phyloP scores from a whole-genome alignment of 92 coral and sea anemone genomes.

The Actinernus sp. region DNA sequence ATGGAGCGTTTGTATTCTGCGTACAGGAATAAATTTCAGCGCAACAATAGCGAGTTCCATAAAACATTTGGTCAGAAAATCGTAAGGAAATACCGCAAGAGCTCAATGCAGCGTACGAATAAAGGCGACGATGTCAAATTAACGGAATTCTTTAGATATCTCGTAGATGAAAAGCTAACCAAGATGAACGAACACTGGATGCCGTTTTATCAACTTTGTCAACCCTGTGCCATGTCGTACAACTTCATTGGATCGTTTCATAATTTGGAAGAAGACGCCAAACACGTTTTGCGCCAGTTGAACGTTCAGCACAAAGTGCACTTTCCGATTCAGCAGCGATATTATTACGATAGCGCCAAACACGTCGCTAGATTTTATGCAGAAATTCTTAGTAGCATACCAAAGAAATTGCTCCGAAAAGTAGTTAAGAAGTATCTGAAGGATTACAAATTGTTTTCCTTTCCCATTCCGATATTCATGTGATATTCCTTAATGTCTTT shows the following conservation, averaged over 20 bases:
- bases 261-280: constrained; percentile 57
- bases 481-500: no score
- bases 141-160: constrained; percentile 59
- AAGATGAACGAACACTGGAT: constrained; percentile 84
- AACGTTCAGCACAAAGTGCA: constrained; percentile 53
- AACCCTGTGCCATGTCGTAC: constrained; percentile 79
- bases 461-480: constrained; percentile 37
- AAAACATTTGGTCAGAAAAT: constrained; percentile 23
- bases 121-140: constrained; percentile 17
- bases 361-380: constrained; percentile 1
- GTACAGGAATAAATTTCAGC: constrained; percentile 62
- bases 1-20: constrained; percentile 74
- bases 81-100: constrained; percentile 25
- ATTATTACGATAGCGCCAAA: constrained; percentile 20
- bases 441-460: constrained; percentile 75
- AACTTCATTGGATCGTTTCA: constrained; percentile 84
- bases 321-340: constrained; percentile 67
- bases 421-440: constrained; percentile 45
- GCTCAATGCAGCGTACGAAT: constrained; percentile 18
- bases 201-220: constrained; percentile 71
- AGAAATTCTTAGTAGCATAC: constrained; percentile 14
- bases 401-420: constrained; percentile 28
- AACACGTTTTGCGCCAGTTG: constrained; percentile 48
- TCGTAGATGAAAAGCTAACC: constrained; percentile 38
- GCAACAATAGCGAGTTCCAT: constrained; percentile 39